These are phyloP conservation scores for Stegana nigrithorax DNA, from an alignment of 2,888 invertebrate species.

Conservation along the genomic window DNA sequence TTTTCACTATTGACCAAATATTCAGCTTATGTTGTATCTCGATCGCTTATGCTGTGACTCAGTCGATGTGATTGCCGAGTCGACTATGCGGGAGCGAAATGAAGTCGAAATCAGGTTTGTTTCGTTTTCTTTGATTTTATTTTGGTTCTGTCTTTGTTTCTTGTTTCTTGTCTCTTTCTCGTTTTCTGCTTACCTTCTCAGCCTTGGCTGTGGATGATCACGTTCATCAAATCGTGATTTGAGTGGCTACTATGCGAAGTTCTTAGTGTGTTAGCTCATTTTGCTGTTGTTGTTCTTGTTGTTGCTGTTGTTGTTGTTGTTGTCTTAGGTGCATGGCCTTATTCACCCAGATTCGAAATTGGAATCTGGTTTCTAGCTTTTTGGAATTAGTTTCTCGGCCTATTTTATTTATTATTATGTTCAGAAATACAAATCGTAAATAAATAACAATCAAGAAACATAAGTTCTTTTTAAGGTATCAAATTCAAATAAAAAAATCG, in stretches of 20 bases:
- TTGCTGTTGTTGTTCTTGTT: constrained; percentile 22
- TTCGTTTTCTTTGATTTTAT: constrained; percentile 6
- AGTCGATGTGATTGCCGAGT: neutral
- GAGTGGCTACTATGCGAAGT: constrained; percentile 8
- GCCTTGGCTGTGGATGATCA: constrained; percentile 17
- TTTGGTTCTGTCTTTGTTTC: neutral
- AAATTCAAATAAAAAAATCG: too few relatives aligned
- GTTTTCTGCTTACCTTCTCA: too few relatives aligned
- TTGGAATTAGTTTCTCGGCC: too few relatives aligned
- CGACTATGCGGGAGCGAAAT: neutral
- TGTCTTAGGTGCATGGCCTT: constrained; percentile 58
- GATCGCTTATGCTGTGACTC: neutral
- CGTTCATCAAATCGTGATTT: constrained; percentile 25
- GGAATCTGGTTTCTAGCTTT: constrained; percentile 40
- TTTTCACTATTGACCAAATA: too few relatives aligned
- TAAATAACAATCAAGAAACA: too few relatives aligned
- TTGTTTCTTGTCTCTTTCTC: neutral
- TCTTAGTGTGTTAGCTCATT: neutral
- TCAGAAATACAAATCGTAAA: neutral
- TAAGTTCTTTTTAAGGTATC: too few relatives aligned
- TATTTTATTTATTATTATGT: constrained; percentile 10
- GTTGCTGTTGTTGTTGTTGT: constrained; percentile 15
- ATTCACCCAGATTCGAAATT: constrained; percentile 61
- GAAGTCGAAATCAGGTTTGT: neutral
- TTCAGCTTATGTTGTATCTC: too few relatives aligned